Conservation (phyloP, 1,140 invertebrate genomes). For the Dreissena polymorpha region DNA sequence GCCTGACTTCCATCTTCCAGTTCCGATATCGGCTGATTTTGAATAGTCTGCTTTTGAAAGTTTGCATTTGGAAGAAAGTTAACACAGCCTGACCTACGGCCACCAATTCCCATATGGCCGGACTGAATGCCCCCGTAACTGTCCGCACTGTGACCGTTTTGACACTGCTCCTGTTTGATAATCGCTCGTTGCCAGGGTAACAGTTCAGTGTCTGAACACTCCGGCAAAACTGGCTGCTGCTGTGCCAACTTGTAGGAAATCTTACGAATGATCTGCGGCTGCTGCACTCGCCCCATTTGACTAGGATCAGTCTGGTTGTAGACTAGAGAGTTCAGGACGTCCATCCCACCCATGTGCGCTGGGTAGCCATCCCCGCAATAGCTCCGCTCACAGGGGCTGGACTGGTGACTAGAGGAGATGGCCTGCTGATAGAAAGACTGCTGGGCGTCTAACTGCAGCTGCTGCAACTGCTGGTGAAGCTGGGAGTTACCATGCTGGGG, state of each 20-base stretch:
- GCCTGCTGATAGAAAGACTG: constrained; percentile 30
- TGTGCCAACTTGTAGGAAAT: constrained; percentile 89
- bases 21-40: constrained; percentile 38
- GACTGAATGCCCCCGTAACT: constrained; percentile 23
- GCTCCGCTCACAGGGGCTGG: constrained; percentile 26
- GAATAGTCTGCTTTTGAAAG: constrained; percentile 21
- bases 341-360: neutral
- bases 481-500: too few species aligned
- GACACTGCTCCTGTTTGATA: constrained; percentile 20
- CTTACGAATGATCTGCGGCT: constrained; percentile 88
- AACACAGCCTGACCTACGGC: constrained; percentile 23
- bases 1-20: constrained; percentile 9
- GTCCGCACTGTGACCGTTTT: neutral
- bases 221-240: constrained; percentile 84
- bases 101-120: constrained; percentile 2
- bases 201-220: constrained; percentile 30
- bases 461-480: constrained; percentile 81
- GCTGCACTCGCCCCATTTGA: constrained; percentile 81
- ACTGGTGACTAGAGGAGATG: constrained; percentile 55
- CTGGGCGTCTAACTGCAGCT: constrained; percentile 71
- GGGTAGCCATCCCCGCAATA: neutral
- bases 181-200: constrained; percentile 56
- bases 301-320: constrained; percentile 47
- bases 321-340: constrained; percentile 25
- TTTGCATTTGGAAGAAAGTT: constrained; percentile 22